Percentiles rank a stretch among this genome's conserved stretches.
Evolutionary conservation across 1,140 invertebrate genomes (phyloP).

Genomic region (Hetaerina americana): DNA sequence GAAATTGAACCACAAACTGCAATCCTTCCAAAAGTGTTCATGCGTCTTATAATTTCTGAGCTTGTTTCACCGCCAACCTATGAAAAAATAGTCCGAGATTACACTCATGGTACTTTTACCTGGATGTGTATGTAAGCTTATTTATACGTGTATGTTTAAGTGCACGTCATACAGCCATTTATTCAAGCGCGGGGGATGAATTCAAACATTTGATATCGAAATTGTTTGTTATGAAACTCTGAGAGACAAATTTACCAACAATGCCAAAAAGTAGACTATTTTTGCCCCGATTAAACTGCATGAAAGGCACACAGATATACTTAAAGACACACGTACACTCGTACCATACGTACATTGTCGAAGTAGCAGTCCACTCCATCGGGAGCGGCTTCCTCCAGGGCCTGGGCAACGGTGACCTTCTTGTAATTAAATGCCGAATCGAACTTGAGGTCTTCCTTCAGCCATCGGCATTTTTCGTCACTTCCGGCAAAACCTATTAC

Average conservation of each 20-base stretch:
- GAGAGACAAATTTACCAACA: too few relatives aligned
- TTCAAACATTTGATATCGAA: too few relatives aligned
- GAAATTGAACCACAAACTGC: conserved; percentile 32
- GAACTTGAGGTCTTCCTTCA: conserved; percentile 48
- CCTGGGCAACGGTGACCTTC: conserved; percentile 34
- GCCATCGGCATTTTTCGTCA: conserved; percentile 55
- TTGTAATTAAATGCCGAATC: conserved; percentile 61
- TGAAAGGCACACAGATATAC: too few relatives aligned
- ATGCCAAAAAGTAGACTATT: too few relatives aligned
- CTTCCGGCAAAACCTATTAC: conserved; percentile 58
- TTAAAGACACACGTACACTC: too few relatives aligned
- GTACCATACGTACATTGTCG: conserved; percentile 49
- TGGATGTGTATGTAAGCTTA: too few relatives aligned
- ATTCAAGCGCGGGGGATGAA: too few relatives aligned
- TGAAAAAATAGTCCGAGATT: conserved; percentile 4
- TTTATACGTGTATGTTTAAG: too few relatives aligned
- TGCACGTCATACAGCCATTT: too few relatives aligned
- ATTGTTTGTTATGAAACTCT: too few relatives aligned
- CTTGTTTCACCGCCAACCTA: conserved; percentile 33
- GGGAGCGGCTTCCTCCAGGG: conserved; percentile 44
- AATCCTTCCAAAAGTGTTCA: conserved; percentile 29
- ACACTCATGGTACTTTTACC: too few relatives aligned
- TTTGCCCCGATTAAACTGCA: too few relatives aligned
- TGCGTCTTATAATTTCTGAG: conserved; percentile 25
- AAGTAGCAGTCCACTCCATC: conserved; percentile 58